Evolutionary conservation across 2,113 vertebrate genomes (phyloP).

Genomic region (Pteronura brasiliensis): DNA sequence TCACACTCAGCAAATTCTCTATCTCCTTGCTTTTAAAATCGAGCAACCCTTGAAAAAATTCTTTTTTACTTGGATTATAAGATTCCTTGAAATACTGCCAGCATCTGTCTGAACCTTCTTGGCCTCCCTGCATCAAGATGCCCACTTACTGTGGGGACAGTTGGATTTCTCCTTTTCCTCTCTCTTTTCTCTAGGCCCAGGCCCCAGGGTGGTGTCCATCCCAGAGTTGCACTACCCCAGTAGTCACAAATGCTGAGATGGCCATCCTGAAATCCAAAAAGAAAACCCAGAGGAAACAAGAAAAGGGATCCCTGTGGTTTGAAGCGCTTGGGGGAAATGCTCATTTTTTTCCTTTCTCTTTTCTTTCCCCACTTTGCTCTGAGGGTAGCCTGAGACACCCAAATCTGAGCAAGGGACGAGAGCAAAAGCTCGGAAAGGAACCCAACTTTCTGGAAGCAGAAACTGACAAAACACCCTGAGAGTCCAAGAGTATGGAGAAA

Average conservation of each 20-base stretch:
- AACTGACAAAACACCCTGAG: not conserved
- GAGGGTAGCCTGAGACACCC: not conserved
- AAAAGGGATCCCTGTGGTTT: not conserved
- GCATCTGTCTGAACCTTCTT: not conserved
- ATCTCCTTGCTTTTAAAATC: not conserved
- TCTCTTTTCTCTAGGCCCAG: not conserved
- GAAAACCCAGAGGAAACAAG: not conserved
- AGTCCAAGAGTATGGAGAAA: not conserved
- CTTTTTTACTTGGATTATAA: slow-evolving; percentile 1
- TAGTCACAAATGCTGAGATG: not conserved
- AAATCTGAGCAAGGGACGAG: not conserved
- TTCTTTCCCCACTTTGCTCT: not conserved
- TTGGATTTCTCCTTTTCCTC: not conserved
- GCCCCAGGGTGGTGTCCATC: not conserved
- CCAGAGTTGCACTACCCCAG: not conserved
- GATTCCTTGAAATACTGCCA: not conserved
- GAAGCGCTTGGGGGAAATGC: not conserved
- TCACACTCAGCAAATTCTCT: not conserved
- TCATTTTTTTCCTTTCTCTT: not conserved
- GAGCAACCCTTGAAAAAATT: not conserved
- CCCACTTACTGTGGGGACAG: rapidly evolving
- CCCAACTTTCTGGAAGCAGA: not conserved
- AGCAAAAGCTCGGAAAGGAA: not conserved
- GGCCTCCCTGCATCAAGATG: not conserved
- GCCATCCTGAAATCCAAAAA: not conserved